A percentile compares a stretch with the other conserved stretches of the same genome.
Conservation (phyloP, 2,113 vertebrate species). For the Delphinapterus leucas region DNA sequence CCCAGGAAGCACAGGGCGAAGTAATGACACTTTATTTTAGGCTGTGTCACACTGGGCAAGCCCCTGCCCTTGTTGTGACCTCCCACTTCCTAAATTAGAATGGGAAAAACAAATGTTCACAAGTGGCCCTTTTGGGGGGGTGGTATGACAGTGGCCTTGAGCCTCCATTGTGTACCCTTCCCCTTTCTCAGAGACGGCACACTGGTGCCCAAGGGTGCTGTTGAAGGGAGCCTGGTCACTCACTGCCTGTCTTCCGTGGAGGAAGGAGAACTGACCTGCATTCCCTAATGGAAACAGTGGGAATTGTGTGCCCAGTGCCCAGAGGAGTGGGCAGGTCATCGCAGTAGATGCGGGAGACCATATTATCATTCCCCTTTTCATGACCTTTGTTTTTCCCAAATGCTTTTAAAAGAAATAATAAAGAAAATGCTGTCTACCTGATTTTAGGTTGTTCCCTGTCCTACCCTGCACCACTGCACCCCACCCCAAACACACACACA, state of each 20-base stretch:
- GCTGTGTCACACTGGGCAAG: neutral
- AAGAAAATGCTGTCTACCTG: neutral
- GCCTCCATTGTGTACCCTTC: neutral
- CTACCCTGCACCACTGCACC: neutral
- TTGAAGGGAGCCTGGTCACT: rapidly evolving
- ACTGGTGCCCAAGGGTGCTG: neutral
- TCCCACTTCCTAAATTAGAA: slow-evolving; percentile 57
- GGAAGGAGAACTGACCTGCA: too few relatives aligned
- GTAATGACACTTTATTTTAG: neutral
- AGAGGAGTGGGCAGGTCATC: neutral
- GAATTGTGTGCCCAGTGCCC: neutral
- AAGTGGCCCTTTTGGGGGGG: neutral
- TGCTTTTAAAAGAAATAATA: neutral
- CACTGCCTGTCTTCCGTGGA: neutral
- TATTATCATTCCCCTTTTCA: neutral
- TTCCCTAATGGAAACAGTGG: neutral
- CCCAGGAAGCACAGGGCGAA: neutral
- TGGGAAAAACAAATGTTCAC: neutral
- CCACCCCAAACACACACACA: neutral
- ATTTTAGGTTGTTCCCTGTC: neutral
- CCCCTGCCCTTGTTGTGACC: slow-evolving; percentile 28
- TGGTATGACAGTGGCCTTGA: neutral
- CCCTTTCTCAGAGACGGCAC: neutral
- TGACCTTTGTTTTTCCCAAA: neutral
- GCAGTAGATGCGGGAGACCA: neutral